Conservation (phyloP, 1,140 invertebrate genomes). For the Papilio polyxenes region DNA sequence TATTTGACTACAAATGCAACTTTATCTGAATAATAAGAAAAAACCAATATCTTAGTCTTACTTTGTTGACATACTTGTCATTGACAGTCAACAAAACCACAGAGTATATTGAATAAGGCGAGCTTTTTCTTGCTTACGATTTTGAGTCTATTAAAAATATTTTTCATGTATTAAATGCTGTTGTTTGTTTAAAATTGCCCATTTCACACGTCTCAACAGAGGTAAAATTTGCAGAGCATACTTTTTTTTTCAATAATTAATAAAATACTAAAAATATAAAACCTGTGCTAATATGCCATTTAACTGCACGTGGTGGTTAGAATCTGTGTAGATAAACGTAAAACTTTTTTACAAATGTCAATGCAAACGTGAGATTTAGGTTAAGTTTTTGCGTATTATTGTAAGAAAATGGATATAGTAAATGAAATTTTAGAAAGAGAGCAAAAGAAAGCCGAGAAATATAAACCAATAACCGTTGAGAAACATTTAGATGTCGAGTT, state of each 20-base stretch:
- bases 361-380: conserved; percentile 26
- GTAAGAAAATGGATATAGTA: conserved; percentile 83
- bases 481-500: conserved; percentile 88
- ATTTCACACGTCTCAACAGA: neutral
- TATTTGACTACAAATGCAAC: neutral
- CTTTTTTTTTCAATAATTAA: too few species aligned
- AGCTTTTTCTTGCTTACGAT: too few species aligned
- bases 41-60: neutral
- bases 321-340: neutral
- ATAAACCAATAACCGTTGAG: conserved; percentile 85
- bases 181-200: neutral
- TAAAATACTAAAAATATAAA: neutral
- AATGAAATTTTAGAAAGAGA: conserved; percentile 83
- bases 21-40: neutral
- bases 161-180: neutral
- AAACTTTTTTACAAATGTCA: neutral
- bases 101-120: too few species aligned
- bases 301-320: conserved; percentile 42
- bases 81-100: too few species aligned
- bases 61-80: neutral
- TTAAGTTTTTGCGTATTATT: conserved; percentile 21
- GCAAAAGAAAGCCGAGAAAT: conserved; percentile 82
- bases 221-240: neutral
- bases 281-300: neutral
- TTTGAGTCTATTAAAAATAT: neutral